A percentile compares a stretch with the other conserved stretches of the same genome.
phyloP scores from a whole-genome alignment of 2,797 vertebrate genomes.

The Gorsachius magnificus region DNA sequence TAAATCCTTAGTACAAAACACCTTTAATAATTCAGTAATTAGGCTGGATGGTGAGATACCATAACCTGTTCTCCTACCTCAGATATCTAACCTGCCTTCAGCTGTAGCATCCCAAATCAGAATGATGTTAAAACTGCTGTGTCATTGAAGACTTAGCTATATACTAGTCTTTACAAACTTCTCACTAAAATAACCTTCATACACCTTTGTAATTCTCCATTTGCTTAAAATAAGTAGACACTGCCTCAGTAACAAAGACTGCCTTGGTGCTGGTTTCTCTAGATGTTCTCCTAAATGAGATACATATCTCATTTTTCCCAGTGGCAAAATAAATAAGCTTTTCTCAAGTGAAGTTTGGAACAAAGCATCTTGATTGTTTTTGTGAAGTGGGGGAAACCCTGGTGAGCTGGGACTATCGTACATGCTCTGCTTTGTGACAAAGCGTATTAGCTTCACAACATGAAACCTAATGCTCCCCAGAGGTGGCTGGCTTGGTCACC shows the following conservation, averaged over 20 bases:
- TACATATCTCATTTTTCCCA: constrained; percentile 16
- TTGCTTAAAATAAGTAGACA: neutral
- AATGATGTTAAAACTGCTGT: neutral
- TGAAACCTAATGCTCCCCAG: neutral
- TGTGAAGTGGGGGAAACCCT: constrained; percentile 16
- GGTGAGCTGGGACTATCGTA: neutral
- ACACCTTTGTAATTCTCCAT: neutral
- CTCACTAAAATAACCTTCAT: neutral
- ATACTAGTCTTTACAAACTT: neutral
- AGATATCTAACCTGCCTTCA: neutral
- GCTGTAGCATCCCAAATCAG: neutral
- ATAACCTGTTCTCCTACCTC: neutral
- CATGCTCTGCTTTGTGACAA: neutral
- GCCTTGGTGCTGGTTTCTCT: neutral
- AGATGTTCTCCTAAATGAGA: neutral
- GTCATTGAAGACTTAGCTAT: neutral
- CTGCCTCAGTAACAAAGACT: neutral
- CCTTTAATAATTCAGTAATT: neutral
- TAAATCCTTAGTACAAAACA: neutral
- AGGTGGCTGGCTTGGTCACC: neutral
- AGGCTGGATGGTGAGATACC: neutral
- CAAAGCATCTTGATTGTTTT: constrained; percentile 32
- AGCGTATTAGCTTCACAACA: constrained; percentile 32
- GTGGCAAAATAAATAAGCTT: constrained; percentile 36
- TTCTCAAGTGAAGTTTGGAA: constrained; percentile 23